Evolutionary conservation across 2,888 invertebrate species (phyloP).

Genomic region (Quadroppia sp.): DNA sequence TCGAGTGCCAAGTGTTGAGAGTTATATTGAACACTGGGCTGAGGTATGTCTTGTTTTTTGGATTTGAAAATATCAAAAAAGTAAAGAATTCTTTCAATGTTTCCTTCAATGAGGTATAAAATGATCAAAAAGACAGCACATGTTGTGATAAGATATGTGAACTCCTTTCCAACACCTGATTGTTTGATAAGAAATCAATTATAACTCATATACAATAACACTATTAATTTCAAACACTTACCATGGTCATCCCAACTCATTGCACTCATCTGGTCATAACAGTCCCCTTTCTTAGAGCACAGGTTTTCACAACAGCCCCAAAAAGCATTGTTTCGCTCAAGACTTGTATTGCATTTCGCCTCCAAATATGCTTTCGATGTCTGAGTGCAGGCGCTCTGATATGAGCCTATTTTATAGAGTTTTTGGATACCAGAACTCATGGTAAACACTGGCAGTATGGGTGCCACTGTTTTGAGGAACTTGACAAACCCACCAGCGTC

Average conservation of each 20-base stretch:
- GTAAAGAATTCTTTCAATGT: no score
- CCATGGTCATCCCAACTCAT: not conserved
- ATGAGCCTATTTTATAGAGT: not conserved
- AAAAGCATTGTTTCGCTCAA: not conserved
- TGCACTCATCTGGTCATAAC: not conserved
- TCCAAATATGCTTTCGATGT: not conserved
- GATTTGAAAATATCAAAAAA: no score
- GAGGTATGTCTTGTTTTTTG: not conserved
- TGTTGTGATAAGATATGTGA: no score
- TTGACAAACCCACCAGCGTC: constrained; percentile 29
- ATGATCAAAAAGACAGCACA: no score
- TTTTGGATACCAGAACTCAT: not conserved
- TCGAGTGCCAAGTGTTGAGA: not conserved
- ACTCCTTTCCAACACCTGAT: no score
- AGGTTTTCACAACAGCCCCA: not conserved
- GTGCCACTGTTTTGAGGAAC: constrained; percentile 18
- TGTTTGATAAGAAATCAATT: no score
- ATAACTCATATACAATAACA: no score
- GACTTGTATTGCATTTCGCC: not conserved
- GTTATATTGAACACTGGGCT: not conserved
- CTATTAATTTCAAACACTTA: not conserved
- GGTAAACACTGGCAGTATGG: not conserved
- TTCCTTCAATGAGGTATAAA: no score
- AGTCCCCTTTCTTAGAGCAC: not conserved
- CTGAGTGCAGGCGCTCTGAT: not conserved